Evolutionary conservation across 2,888 invertebrate genomes (phyloP).

Genomic region (Ceratothoa steindachneri): DNA sequence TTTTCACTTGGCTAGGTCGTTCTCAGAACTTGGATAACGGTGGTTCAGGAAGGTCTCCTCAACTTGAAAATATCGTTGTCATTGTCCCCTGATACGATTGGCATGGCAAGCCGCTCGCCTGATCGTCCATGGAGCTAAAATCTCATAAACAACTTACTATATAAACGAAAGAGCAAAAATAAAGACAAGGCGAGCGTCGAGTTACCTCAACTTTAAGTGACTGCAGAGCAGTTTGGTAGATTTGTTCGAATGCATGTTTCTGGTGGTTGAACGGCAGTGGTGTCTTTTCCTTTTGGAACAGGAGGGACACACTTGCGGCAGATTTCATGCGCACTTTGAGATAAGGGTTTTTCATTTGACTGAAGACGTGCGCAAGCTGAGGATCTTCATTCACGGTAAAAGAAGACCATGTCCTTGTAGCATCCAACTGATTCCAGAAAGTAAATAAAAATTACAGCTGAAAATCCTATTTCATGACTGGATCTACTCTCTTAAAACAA

Average conservation of each 20-base stretch:
- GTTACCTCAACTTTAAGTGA: background rate
- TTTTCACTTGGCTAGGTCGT: too few relatives aligned
- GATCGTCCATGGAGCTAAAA: too few relatives aligned
- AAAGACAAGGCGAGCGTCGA: background rate
- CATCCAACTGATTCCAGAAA: background rate
- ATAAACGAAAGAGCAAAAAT: too few relatives aligned
- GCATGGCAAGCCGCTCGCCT: too few relatives aligned
- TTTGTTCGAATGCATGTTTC: background rate
- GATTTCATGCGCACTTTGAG: background rate
- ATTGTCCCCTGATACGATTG: too few relatives aligned
- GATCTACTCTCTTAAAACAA: too few relatives aligned
- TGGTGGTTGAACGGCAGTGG: background rate
- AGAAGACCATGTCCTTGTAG: background rate
- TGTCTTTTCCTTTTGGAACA: background rate
- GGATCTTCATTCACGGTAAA: background rate
- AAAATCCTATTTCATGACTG: too few relatives aligned
- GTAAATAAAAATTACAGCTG: too few relatives aligned
- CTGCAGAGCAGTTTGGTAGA: background rate
- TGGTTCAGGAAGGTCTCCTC: too few relatives aligned
- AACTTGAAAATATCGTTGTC: too few relatives aligned
- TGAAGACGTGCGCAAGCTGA: background rate
- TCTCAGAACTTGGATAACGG: too few relatives aligned
- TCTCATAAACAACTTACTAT: too few relatives aligned
- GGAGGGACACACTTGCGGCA: background rate
- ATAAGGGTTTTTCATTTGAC: background rate